Percentiles rank a stretch among this genome's conserved stretches.
These are phyloP conservation scores for Pedionomus torquatus DNA, from an alignment of 2,113 vertebrate species.

Conservation along the genomic window DNA sequence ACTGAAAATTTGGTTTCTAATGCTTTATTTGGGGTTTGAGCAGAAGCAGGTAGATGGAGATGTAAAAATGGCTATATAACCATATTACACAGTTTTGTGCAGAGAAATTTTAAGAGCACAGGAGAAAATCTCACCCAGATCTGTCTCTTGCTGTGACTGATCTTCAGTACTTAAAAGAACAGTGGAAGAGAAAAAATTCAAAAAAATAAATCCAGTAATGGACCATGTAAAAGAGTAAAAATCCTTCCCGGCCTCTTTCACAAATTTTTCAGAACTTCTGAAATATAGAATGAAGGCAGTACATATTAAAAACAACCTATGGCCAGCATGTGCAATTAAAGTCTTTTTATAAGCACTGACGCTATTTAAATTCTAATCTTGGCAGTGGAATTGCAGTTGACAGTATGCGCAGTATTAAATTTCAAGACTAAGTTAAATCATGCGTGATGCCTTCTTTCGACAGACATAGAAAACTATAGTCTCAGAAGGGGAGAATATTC, in stretches of 20 bases:
- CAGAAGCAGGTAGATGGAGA: neutral
- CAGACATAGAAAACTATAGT: neutral
- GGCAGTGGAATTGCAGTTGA: neutral
- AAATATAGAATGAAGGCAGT: neutral
- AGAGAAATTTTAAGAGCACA: neutral
- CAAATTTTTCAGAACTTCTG: neutral
- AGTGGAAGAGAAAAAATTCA: neutral
- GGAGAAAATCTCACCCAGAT: neutral
- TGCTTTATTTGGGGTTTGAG: neutral
- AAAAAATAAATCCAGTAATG: neutral
- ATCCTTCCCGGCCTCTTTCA: neutral
- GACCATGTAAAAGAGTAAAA: neutral
- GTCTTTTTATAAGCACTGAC: neutral
- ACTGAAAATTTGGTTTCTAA: neutral
- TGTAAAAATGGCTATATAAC: neutral
- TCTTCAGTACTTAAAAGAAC: neutral
- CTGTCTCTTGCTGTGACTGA: neutral
- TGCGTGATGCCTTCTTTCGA: neutral
- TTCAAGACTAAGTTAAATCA: neutral
- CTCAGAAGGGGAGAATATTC: neutral
- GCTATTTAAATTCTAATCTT: neutral
- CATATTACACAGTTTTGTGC: neutral
- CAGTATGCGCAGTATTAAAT: neutral
- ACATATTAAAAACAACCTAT: neutral
- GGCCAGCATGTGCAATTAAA: neutral